Percentiles rank a stretch among this genome's conserved stretches.
phyloP scores from a whole-genome alignment of 2,888 invertebrate species.

The Archips crataeganus region DNA sequence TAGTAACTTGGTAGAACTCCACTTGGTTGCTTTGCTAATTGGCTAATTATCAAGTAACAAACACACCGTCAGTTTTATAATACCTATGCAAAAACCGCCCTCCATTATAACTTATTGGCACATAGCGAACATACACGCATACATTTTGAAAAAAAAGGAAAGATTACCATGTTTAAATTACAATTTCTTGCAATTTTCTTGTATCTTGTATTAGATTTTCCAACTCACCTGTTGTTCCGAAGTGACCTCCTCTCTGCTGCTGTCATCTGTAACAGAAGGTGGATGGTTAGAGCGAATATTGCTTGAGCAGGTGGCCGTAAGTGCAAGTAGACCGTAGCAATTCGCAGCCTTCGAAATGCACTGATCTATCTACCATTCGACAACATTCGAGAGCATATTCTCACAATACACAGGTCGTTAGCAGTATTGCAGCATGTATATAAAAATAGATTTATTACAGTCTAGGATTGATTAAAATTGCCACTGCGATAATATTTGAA shows the following conservation, averaged over 20 bases:
- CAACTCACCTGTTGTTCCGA: slow-evolving; percentile 78
- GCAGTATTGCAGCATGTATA: background rate
- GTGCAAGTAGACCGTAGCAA: slow-evolving; percentile 38
- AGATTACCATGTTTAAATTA: background rate
- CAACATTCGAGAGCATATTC: slow-evolving; percentile 25
- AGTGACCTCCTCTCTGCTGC: slow-evolving; percentile 76
- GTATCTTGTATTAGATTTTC: slow-evolving; percentile 33
- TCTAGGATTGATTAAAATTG: background rate
- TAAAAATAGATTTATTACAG: background rate
- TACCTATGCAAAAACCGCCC: too few species aligned
- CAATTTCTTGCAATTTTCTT: slow-evolving; percentile 2
- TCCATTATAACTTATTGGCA: too few species aligned
- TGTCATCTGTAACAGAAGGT: slow-evolving; percentile 79
- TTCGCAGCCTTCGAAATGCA: slow-evolving; percentile 9
- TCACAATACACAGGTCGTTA: background rate
- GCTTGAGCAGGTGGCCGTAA: slow-evolving; percentile 17
- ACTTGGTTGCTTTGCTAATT: too few species aligned
- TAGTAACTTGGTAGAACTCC: too few species aligned
- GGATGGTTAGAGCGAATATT: slow-evolving; percentile 39
- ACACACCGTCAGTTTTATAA: too few species aligned
- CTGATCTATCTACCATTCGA: slow-evolving; percentile 35
- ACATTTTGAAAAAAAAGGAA: too few species aligned
- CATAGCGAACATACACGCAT: too few species aligned
- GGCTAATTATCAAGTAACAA: too few species aligned
- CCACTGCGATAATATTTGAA: background rate